Base-by-base conservation (phyloP, 2,888 invertebrate species). In the Hyles lineata region DNA sequence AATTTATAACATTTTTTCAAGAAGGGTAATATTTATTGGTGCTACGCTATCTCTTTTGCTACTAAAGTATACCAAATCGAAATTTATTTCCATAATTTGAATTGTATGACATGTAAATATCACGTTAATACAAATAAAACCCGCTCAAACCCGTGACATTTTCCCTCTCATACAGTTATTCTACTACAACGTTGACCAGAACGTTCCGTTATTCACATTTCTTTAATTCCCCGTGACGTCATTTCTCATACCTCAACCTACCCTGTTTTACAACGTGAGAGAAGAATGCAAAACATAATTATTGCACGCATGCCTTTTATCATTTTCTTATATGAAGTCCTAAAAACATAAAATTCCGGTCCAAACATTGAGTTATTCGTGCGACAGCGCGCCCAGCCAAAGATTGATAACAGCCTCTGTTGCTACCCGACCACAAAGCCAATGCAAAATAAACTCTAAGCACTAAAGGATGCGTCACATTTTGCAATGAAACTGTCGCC, bases 311-410 rank as follows among this genome's bases (percentile, higher is more conserved):
- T 23, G 17, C 32, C 17, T 62, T 62, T 7, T 15, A 15, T 15
- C 1, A n/a, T 55, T 55, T 70, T n/a, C 55, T 70, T 55, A 29
- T 9, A 29, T 11, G 71, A 71, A 35, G 55, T 50, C 50, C 35
- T 52, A 72, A 62, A 70, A 69, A 70, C 70, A 72, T 70, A 52
- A 32, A 23, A 67, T 67, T 43, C 67, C 43, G 67, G 43, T 67
- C 58, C 50, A 29, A 43, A 71, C 63, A 32, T 29, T 61, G 63
- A 63, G 72, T 35, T 58, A 55, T 72, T 58, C 77, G 76, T 81
- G 79, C 77, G 79, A 79, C 81, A 77, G 77, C 74, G 74, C 69
- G 72, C 74, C 78, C 77, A 78, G 80, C 81, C 80, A 81, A 83
- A 73, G 70, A 69, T 67, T 72, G 72, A 72, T 58, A 74, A 70